Conservation (phyloP, 1,140 invertebrate species). For the Lasaia peninsularis region DNA sequence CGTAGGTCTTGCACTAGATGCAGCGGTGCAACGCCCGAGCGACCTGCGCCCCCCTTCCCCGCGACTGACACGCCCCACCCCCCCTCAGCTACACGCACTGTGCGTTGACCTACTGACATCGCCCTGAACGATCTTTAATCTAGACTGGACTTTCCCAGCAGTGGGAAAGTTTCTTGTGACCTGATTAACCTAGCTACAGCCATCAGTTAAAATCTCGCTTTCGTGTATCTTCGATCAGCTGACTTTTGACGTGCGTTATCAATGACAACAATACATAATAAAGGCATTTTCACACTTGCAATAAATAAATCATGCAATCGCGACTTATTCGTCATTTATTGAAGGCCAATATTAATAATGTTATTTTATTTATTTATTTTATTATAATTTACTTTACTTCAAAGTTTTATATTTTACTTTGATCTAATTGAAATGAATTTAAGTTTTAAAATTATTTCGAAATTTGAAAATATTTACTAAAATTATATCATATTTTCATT, state of each 20-base stretch:
- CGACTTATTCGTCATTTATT: not conserved
- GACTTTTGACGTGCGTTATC: constrained; percentile 6
- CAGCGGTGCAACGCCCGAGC: constrained; percentile 63
- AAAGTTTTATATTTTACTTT: not conserved
- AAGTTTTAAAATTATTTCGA: not conserved
- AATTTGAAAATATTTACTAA: no score
- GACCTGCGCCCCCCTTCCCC: constrained; percentile 33
- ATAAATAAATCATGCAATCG: not conserved
- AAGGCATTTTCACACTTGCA: not conserved
- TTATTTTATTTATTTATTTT: no score
- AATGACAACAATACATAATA: not conserved
- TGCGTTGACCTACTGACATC: constrained; percentile 73
- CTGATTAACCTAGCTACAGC: constrained; percentile 16
- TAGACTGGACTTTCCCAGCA: constrained; percentile 43
- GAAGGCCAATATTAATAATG: not conserved
- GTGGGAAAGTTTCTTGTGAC: constrained; percentile 26
- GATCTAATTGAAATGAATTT: not conserved
- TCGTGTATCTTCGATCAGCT: constrained; percentile 13
- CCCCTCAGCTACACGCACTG: constrained; percentile 61
- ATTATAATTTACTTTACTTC: not conserved
- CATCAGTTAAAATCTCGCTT: constrained; percentile 10
- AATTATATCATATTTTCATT: no score
- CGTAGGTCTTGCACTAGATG: constrained; percentile 52
- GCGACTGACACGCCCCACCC: constrained; percentile 23
- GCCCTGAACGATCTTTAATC: constrained; percentile 68